A percentile compares a stretch with the other conserved stretches of the same genome.
phyloP scores from a whole-genome alignment of 2,888 invertebrate genomes.

The Lithophane ornitopus region DNA sequence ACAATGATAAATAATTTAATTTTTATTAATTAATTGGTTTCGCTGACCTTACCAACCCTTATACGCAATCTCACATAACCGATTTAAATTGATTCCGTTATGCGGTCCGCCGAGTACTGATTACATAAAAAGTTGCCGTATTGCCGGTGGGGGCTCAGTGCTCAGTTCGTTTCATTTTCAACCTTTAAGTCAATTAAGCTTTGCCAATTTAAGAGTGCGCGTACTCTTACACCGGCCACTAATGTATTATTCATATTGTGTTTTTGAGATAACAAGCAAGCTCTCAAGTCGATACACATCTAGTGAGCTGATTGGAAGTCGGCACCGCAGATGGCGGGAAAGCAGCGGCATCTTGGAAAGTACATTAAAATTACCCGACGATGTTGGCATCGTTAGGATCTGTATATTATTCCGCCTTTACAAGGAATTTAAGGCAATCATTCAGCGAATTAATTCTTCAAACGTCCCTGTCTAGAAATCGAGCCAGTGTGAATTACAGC shows the following conservation, averaged over 20 bases:
- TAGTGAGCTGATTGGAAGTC: constrained; percentile 86
- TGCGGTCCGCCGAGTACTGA: constrained; percentile 76
- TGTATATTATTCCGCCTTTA: constrained; percentile 48
- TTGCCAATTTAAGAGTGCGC: constrained; percentile 88
- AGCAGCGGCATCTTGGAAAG: constrained; percentile 74
- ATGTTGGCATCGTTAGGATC: constrained; percentile 69
- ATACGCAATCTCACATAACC: constrained; percentile 75
- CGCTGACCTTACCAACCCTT: constrained; percentile 72
- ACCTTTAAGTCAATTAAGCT: constrained; percentile 89
- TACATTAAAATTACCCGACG: constrained; percentile 80
- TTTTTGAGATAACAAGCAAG: constrained; percentile 90
- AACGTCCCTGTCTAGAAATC: constrained; percentile 29
- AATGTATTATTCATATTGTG: constrained; percentile 90
- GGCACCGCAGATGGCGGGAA: constrained; percentile 76
- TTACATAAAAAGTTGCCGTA: constrained; percentile 79
- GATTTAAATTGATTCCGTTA: constrained; percentile 78
- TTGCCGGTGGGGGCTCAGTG: constrained; percentile 64
- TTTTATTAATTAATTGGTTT: constrained; percentile 64
- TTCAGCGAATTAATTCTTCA: constrained; percentile 52
- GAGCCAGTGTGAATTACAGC: constrained; percentile 35
- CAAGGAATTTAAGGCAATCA: constrained; percentile 46
- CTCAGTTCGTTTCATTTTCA: constrained; percentile 85
- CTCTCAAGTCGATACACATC: constrained; percentile 89
- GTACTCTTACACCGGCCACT: constrained; percentile 82
- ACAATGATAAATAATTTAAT: constrained; percentile 49